Conservation (phyloP, 2,888 invertebrate species). For the Hipparchia sbordonii region DNA sequence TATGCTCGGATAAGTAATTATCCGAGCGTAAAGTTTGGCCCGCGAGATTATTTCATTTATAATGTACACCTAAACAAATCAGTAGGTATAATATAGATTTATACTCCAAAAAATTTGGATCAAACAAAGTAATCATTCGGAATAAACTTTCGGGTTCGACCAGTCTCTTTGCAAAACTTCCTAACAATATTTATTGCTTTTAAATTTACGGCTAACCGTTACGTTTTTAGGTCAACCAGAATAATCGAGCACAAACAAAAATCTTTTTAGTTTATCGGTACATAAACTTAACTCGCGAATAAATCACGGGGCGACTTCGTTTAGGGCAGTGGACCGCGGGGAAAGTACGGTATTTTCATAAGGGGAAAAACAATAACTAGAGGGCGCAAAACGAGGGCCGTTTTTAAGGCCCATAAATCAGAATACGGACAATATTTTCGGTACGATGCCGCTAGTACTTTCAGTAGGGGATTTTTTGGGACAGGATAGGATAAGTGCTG, state of each 20-base stretch:
- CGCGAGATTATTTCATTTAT: too few relatives aligned
- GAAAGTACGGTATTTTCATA: conserved; percentile 75
- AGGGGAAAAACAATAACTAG: conserved; percentile 78
- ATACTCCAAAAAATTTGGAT: too few relatives aligned
- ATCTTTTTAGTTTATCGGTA: conserved; percentile 59
- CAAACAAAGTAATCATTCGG: conserved; percentile 7
- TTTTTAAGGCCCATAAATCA: conserved; percentile 80
- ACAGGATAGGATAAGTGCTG: conserved; percentile 74
- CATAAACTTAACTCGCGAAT: conserved; percentile 60
- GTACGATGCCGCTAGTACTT: conserved; percentile 65
- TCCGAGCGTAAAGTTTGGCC: too few relatives aligned
- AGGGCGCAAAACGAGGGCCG: conserved; percentile 71
- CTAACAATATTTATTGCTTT: conserved; percentile 18
- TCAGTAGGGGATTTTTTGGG: conserved; percentile 66
- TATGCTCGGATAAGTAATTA: too few relatives aligned
- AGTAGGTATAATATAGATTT: background rate
- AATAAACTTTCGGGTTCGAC: background rate
- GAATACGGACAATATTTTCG: conserved; percentile 74
- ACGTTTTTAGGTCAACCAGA: conserved; percentile 27
- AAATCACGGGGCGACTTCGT: conserved; percentile 56
- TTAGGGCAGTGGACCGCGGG: conserved; percentile 61
- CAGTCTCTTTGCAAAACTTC: conserved; percentile 2
- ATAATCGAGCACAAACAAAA: conserved; percentile 38
- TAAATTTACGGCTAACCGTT: conserved; percentile 2
- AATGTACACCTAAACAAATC: too few relatives aligned